phyloP scores from a whole-genome alignment of 2,888 invertebrate species.

The Megaustenia siamemsis region DNA sequence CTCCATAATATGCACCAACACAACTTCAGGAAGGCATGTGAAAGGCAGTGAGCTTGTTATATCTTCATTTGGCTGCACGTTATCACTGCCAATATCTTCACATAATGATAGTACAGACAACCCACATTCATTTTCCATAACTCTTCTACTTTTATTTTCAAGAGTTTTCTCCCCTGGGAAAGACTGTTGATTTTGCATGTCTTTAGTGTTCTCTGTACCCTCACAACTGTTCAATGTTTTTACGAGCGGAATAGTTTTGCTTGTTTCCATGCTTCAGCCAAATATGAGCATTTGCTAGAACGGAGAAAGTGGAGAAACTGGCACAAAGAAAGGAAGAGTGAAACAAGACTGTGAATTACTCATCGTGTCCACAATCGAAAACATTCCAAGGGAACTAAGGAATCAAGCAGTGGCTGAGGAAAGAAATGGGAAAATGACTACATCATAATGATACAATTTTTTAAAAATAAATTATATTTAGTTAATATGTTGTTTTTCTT shows the following conservation, averaged over 20 bases:
- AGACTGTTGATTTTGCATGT: background rate
- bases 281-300: no score
- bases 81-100: background rate
- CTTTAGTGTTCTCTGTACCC: slow-evolving; percentile 19
- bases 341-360: no score
- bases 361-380: no score
- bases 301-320: no score
- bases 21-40: slow-evolving; percentile 66
- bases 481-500: no score
- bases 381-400: no score
- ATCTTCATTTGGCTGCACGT: background rate
- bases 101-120: background rate
- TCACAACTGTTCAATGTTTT: background rate
- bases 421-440: no score
- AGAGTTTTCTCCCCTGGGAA: background rate
- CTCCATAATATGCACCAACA: slow-evolving; percentile 68
- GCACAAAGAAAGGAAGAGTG: no score
- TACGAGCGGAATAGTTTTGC: background rate
- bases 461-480: no score
- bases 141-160: background rate
- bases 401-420: no score
- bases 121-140: background rate
- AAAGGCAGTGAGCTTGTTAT: background rate
- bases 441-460: no score
- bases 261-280: no score